Percentiles rank a stretch among this genome's conserved stretches.
These are phyloP conservation scores for Drosophila pruinosa DNA, from an alignment of 1,140 invertebrate species.

Conservation along the genomic window DNA sequence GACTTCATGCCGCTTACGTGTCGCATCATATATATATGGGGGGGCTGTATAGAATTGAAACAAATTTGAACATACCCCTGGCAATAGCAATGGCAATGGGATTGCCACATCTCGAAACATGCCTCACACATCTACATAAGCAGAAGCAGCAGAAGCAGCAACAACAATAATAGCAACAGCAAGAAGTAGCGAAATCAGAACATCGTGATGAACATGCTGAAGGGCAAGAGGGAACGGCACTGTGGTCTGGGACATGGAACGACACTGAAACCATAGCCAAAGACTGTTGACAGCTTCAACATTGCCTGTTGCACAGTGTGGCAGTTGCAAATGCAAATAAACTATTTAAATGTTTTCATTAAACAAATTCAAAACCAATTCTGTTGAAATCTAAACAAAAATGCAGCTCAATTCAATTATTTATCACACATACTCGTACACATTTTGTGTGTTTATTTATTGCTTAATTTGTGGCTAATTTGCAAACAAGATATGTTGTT, in stretches of 20 bases:
- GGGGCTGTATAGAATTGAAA: slow-evolving; percentile 60
- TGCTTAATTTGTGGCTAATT: no score
- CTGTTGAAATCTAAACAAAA: background rate
- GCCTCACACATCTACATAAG: slow-evolving; percentile 55
- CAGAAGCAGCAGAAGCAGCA: slow-evolving; percentile 39
- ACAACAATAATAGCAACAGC: slow-evolving; percentile 25
- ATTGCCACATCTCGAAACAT: slow-evolving; percentile 10
- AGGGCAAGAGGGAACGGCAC: background rate
- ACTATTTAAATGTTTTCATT: background rate
- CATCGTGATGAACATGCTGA: background rate
- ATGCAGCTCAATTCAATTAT: background rate
- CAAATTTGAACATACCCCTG: slow-evolving; percentile 72
- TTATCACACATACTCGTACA: no score
- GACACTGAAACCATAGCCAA: slow-evolving; percentile 12
- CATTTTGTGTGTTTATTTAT: background rate
- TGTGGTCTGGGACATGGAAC: background rate
- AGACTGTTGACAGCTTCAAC: slow-evolving; percentile 3
- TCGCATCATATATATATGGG: slow-evolving; percentile 40
- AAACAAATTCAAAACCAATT: background rate
- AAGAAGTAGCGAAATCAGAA: slow-evolving; percentile 25
- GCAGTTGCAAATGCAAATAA: background rate
- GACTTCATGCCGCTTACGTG: slow-evolving; percentile 76
- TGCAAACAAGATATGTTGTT: no score
- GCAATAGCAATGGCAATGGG: slow-evolving; percentile 42
- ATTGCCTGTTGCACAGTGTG: slow-evolving; percentile 21